These are phyloP conservation scores for Venusia cambrica DNA, from an alignment of 2,888 invertebrate genomes.

Conservation along the genomic window DNA sequence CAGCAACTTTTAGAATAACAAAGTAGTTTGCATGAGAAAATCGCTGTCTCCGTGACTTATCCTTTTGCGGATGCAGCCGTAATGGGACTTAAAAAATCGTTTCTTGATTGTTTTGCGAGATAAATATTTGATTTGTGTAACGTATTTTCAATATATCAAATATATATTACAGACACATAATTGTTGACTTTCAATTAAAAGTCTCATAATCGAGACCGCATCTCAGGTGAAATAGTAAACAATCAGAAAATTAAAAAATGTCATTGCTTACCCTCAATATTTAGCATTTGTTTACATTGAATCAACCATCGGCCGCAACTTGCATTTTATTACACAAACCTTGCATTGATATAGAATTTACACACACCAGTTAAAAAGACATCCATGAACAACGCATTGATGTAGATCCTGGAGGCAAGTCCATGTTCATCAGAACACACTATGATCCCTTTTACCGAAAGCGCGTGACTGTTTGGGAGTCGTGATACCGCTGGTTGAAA, in stretches of 20 bases:
- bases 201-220: constrained; percentile 8
- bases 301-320: constrained; percentile 38
- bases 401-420: constrained; percentile 73
- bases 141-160: constrained; percentile 20
- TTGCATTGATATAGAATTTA: constrained; percentile 40
- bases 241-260: constrained; percentile 38
- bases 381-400: constrained; percentile 81
- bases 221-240: constrained; percentile 32
- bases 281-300: constrained; percentile 47
- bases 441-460: constrained; percentile 49
- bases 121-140: constrained; percentile 21
- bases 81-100: constrained; percentile 21
- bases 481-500: constrained; percentile 50
- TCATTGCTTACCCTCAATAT: constrained; percentile 46
- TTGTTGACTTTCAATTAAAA: constrained; percentile 18
- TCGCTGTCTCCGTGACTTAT: constrained; percentile 5
- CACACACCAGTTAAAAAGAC: constrained; percentile 79
- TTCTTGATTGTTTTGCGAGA: constrained; percentile 20
- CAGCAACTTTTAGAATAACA: constrained; percentile 22
- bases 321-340: constrained; percentile 33
- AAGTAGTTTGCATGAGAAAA: constrained; percentile 21
- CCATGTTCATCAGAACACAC: constrained; percentile 71
- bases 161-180: constrained; percentile 23
- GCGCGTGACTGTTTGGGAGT: constrained; percentile 32
- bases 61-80: constrained; percentile 18